These are phyloP conservation scores for Ormyrus thymus DNA, from an alignment of 2,888 invertebrate genomes.

Conservation along the genomic window DNA sequence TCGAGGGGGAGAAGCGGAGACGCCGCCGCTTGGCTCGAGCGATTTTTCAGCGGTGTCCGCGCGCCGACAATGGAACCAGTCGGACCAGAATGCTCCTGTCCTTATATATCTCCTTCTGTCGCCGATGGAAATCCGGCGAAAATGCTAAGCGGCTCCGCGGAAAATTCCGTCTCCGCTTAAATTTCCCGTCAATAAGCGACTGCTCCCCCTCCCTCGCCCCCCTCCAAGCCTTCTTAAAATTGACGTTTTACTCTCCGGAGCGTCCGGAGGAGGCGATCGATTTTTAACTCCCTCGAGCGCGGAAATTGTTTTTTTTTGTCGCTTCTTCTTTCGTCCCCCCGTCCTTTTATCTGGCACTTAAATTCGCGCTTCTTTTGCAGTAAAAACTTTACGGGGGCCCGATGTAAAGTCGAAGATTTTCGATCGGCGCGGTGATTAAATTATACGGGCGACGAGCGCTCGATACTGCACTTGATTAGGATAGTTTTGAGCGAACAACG, in stretches of 20 bases:
- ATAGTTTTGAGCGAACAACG: too few relatives aligned
- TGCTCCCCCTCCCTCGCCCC: not conserved
- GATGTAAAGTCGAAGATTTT: too few relatives aligned
- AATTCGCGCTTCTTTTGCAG: too few relatives aligned
- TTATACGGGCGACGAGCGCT: too few relatives aligned
- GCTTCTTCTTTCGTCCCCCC: too few relatives aligned
- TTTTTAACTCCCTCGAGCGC: not conserved
- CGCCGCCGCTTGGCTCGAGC: not conserved
- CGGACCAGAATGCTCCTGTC: not conserved
- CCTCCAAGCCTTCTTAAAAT: slow-evolving; percentile 6
- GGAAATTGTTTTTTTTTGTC: not conserved
- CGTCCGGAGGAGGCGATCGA: slow-evolving; percentile 1
- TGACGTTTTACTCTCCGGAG: slow-evolving; percentile 48
- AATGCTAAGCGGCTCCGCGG: slow-evolving; percentile 18
- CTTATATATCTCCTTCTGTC: not conserved
- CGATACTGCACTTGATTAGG: too few relatives aligned
- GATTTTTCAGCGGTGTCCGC: slow-evolving; percentile 19
- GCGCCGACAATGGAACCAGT: slow-evolving; percentile 17
- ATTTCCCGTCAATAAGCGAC: slow-evolving; percentile 38
- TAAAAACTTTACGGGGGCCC: too few relatives aligned
- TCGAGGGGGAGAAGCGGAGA: slow-evolving; percentile 3
- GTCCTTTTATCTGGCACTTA: too few relatives aligned
- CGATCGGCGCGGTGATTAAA: too few relatives aligned
- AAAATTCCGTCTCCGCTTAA: slow-evolving; percentile 18
- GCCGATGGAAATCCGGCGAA: slow-evolving; percentile 4